Conservation (phyloP, 2,797 vertebrate genomes). For the Anguilla megastoma region DNA sequence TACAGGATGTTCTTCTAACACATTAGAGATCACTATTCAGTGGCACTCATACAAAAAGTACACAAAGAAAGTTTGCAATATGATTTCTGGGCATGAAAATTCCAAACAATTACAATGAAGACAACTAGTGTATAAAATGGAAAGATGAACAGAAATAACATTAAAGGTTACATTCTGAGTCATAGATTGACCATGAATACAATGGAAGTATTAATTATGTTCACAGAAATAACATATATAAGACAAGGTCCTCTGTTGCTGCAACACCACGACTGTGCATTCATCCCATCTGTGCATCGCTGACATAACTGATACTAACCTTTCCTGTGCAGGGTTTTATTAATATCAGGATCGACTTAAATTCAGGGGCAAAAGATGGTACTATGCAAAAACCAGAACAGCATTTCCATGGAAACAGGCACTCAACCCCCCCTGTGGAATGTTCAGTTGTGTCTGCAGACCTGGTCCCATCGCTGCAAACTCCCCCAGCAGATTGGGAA, state of each 20-base stretch:
- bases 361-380: no score
- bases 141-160: not conserved
- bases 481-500: no score
- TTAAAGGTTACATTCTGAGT: not conserved
- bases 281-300: not conserved
- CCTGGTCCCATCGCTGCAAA: no score
- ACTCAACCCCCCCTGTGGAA: no score
- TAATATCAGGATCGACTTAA: not conserved
- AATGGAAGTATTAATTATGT: not conserved
- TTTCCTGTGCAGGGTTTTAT: no score
- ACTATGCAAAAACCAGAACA: no score
- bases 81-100: not conserved
- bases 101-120: not conserved
- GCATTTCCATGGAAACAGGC: no score
- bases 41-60: not conserved
- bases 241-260: not conserved
- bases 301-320: no score
- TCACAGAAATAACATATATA: not conserved
- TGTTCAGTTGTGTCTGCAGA: no score
- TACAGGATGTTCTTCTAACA: not conserved
- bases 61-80: not conserved
- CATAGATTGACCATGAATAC: not conserved
- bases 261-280: not conserved
- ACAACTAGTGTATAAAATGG: not conserved
- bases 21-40: not conserved